Evolutionary conservation across 2,797 vertebrate species (phyloP).

Genomic region (Poecilia picta): DNA sequence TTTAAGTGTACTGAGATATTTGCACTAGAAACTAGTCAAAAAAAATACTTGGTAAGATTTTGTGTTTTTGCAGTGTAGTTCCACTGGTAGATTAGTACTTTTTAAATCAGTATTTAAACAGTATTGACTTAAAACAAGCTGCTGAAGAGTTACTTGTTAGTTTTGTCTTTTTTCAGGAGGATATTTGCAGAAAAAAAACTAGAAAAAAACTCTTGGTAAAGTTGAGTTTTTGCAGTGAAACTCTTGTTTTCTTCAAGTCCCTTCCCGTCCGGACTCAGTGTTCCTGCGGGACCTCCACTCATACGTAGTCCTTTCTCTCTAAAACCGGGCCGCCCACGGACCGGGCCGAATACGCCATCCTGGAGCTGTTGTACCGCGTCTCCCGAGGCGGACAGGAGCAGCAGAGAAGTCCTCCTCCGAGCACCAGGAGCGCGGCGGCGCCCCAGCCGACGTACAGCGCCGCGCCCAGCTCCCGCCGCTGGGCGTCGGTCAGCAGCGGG

Average conservation of each 20-base stretch:
- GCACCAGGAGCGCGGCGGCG: slow-evolving; percentile 83
- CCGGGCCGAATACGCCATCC: slow-evolving; percentile 87
- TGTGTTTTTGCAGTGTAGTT: too few species aligned
- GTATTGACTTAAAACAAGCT: too few species aligned
- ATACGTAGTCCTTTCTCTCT: slow-evolving; percentile 94
- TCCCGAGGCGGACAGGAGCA: slow-evolving; percentile 91
- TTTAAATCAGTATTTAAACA: too few species aligned
- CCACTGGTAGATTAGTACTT: too few species aligned
- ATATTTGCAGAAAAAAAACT: too few species aligned
- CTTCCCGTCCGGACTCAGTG: background rate
- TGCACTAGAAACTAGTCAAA: too few species aligned
- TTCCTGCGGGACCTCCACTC: slow-evolving; percentile 42
- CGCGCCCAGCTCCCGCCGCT: slow-evolving; percentile 90
- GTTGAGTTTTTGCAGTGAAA: too few species aligned
- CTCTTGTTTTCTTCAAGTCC: slow-evolving; percentile 24
- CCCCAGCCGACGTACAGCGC: slow-evolving; percentile 93
- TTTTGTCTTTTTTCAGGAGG: too few species aligned
- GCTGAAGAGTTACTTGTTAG: too few species aligned
- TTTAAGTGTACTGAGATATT: too few species aligned
- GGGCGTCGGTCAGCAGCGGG: slow-evolving; percentile 81
- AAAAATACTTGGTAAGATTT: too few species aligned
- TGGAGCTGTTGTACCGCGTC: slow-evolving; percentile 83
- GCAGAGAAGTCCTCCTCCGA: slow-evolving; percentile 91
- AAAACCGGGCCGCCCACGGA: slow-evolving; percentile 83
- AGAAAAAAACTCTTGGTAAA: too few species aligned